Evolutionary conservation across 2,797 vertebrate species (phyloP), one percentile per base, ranked within the genome.

Genomic region (Phrynocephalus forsythii): DNA sequence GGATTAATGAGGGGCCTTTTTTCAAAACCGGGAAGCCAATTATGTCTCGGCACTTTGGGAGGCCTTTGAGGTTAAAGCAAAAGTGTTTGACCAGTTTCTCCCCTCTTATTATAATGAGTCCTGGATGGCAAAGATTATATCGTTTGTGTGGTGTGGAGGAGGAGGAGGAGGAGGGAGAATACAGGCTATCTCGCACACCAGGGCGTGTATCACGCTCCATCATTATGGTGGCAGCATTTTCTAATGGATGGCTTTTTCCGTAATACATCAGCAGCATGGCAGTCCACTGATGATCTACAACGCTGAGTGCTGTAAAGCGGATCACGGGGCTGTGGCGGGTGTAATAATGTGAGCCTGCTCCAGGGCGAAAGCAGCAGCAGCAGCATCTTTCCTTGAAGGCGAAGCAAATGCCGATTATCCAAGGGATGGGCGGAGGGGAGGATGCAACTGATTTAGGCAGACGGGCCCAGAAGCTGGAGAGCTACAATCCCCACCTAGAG

Each of bases 281-380:
- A 96, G 95, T 94, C 69, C 88, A 85, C 90, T 88, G 91, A 92
- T 96, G 95, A 96, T 95, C 94, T 95, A 94, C 93, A 91, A 87
- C 92, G 79, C 83, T 0, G 9, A 83, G 89, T 0, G 0, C 93
- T 63, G 85, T 73, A 95, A 85, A 90, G 91, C 94, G 91, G 93
- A 94, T 92, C 94, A 93, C 92, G 91, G 91, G 94, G 93, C 94
- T 95, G 90, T 88, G 94, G 89, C 84, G 88, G 82, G 77, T 89
- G 94, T 92, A 96, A 96, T 95, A 94, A 93, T 10, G 60, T 83
- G 86, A 92, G 85, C 83, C 88, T 89, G 79, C 93, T 94, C 91
- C 73, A 79, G 91, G 92, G 90, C 94, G 63, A 89, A 76, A 56
- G 52, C 22, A 83, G 88, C 28, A 60, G 83, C 52, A 56, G 52